Evolutionary conservation across 1,140 invertebrate genomes (phyloP).

Genomic region (Argopecten irradians): DNA sequence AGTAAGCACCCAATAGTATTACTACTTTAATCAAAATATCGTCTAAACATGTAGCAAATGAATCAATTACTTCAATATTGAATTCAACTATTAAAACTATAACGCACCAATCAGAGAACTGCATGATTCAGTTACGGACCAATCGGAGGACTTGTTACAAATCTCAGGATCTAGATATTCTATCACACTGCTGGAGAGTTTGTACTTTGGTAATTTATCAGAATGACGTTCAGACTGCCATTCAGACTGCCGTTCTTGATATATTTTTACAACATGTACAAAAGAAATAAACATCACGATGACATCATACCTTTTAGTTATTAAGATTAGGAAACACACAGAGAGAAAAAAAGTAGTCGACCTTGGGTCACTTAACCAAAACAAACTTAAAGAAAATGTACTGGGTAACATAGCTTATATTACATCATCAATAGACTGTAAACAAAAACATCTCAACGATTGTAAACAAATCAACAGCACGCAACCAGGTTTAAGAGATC

Average conservation of each 20-base stretch:
- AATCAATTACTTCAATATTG: no score
- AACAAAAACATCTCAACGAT: neutral
- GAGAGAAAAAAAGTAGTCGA: neutral
- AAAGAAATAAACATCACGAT: neutral
- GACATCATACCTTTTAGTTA: neutral
- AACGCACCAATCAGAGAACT: neutral
- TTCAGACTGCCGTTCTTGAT: neutral
- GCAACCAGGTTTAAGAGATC: neutral
- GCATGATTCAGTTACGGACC: neutral
- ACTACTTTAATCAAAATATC: no score
- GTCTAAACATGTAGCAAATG: no score
- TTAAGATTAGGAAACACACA: neutral
- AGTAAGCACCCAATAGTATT: neutral
- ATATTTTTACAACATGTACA: neutral
- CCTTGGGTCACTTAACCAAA: neutral
- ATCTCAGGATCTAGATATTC: no score
- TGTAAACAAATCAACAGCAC: neutral
- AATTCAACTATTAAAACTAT: no score
- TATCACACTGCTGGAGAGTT: neutral
- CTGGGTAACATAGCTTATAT: neutral
- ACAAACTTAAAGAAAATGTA: neutral
- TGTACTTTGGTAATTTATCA: neutral
- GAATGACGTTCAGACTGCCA: neutral
- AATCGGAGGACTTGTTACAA: neutral
- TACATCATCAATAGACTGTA: conserved; percentile 14